Percentiles rank a stretch among this genome's conserved stretches.
Conservation (phyloP, 1,140 invertebrate species). For the Chironomus striatipennis region DNA sequence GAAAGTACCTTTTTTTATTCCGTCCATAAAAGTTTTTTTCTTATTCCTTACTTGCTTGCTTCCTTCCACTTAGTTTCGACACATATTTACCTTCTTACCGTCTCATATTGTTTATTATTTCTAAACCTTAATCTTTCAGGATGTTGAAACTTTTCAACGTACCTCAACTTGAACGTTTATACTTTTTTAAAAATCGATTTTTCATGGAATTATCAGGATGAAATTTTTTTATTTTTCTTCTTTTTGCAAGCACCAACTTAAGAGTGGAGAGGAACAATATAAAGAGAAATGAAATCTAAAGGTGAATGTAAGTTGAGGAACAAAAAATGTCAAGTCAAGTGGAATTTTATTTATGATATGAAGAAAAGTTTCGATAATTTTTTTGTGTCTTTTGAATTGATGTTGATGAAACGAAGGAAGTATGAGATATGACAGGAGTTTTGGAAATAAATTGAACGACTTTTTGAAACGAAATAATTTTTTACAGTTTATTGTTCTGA, state of each 20-base stretch:
- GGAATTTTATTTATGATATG: background rate
- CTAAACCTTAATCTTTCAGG: background rate
- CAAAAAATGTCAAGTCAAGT: slow-evolving; percentile 1
- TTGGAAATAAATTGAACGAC: no score
- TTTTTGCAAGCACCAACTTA: background rate
- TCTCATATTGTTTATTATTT: slow-evolving; percentile 9
- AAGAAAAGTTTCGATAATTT: background rate
- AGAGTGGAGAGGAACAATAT: background rate
- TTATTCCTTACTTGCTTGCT: background rate
- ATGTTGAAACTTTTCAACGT: background rate
- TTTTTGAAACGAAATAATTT: no score
- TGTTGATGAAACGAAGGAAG: no score
- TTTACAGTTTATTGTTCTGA: no score
- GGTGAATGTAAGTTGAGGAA: background rate
- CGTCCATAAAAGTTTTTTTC: background rate
- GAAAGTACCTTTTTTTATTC: background rate
- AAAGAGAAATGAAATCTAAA: background rate
- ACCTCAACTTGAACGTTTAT: no score
- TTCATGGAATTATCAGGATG: no score
- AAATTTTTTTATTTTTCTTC: no score
- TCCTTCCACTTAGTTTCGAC: background rate
- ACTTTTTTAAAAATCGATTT: no score
- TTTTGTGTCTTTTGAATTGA: no score
- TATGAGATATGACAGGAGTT: no score
- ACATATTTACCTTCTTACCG: no score